Conservation (phyloP, 92 coral and sea anemone genomes). For the Paragorgia papillata region DNA sequence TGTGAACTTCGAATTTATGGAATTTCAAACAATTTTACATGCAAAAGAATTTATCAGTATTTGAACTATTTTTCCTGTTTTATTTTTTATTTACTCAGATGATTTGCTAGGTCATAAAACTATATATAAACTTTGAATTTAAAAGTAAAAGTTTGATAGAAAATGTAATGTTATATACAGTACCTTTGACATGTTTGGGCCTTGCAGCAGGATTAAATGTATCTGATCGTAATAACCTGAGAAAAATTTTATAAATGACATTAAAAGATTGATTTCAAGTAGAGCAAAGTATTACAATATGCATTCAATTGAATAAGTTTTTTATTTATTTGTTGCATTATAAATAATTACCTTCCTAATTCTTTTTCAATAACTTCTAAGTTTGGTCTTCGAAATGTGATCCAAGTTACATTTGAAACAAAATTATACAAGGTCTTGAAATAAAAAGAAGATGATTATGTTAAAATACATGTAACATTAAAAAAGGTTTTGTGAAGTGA, state of each 20-base stretch:
- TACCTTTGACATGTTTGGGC: conserved; percentile 87
- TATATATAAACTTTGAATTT: neutral
- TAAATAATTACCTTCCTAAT: conserved; percentile 79
- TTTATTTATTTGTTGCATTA: conserved; percentile 14
- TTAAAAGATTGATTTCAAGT: too few species aligned
- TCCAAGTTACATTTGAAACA: conserved; percentile 83
- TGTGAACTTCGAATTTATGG: neutral
- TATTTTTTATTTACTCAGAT: too few species aligned
- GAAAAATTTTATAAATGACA: neutral
- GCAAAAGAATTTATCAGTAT: too few species aligned
- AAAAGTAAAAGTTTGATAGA: too few species aligned
- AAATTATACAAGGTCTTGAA: conserved; percentile 82
- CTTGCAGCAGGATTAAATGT: conserved; percentile 97
- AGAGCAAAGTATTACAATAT: too few species aligned
- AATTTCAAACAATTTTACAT: too few species aligned
- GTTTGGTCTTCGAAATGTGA: conserved; percentile 82
- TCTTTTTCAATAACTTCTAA: conserved; percentile 89
- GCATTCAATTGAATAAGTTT: too few species aligned
- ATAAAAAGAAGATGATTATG: conserved; percentile 2
- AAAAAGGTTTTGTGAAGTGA: too few species aligned
- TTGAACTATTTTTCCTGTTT: too few species aligned
- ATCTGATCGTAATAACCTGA: conserved; percentile 94
- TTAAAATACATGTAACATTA: too few species aligned
- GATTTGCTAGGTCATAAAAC: too few species aligned
- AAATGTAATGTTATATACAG: neutral